Conservation (phyloP, 2,888 invertebrate genomes). For the Patella ulyssiponensis region DNA sequence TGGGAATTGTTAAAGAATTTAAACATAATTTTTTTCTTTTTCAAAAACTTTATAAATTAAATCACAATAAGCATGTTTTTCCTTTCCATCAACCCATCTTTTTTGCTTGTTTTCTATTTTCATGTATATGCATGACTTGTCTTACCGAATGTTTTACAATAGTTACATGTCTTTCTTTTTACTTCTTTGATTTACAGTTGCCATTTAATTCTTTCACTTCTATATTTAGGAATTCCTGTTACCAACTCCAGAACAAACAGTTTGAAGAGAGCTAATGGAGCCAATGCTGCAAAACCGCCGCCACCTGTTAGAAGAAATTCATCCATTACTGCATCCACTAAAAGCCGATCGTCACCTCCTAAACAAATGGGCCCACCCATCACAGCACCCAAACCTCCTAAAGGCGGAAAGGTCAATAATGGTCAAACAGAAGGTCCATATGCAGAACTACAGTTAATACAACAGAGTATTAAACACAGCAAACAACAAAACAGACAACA, state of each 20-base stretch:
- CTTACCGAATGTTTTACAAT: too few species aligned
- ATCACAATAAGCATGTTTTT: too few species aligned
- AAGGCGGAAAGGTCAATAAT: constrained; percentile 19
- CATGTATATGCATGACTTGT: too few species aligned
- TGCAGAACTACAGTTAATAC: constrained; percentile 59
- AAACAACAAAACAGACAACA: constrained; percentile 24
- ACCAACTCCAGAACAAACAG: constrained; percentile 46
- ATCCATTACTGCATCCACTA: constrained; percentile 60
- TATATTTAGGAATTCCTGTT: constrained; percentile 59
- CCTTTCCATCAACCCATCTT: too few species aligned
- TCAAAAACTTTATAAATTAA: too few species aligned
- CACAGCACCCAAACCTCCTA: constrained; percentile 27
- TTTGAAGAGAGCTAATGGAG: constrained; percentile 51
- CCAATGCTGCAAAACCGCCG: constrained; percentile 61
- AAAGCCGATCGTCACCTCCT: constrained; percentile 49
- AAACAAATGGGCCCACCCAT: constrained; percentile 38
- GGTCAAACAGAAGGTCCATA: constrained; percentile 42
- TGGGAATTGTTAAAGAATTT: too few species aligned
- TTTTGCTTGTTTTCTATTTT: too few species aligned
- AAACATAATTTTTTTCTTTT: too few species aligned
- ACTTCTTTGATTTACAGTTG: too few species aligned
- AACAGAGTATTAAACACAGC: constrained; percentile 53
- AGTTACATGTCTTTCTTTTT: too few species aligned
- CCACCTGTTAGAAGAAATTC: constrained; percentile 66
- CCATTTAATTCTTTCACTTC: background rate